Conservation (phyloP, 2,888 invertebrate genomes). For the Drosophila maculinotata region DNA sequence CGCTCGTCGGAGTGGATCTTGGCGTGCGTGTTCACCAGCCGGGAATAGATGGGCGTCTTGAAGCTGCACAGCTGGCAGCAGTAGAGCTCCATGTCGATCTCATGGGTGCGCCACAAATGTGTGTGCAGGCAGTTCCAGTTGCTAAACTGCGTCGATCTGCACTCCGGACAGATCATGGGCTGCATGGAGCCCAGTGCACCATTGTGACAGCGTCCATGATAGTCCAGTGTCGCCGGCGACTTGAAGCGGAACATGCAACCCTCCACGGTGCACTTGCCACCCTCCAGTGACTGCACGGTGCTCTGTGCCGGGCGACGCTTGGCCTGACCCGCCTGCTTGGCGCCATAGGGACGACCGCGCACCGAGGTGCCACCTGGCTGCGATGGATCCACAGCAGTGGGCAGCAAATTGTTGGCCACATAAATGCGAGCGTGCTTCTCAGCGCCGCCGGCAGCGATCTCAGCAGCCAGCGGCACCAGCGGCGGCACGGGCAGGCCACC, state of each 20-base stretch:
- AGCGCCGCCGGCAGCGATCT: background rate
- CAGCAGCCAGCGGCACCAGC: conserved; percentile 51
- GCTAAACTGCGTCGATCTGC: conserved; percentile 85
- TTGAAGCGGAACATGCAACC: conserved; percentile 84
- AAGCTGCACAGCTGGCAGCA: conserved; percentile 91
- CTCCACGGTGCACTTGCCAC: conserved; percentile 80
- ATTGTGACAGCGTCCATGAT: conserved; percentile 83
- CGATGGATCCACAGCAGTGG: conserved; percentile 50
- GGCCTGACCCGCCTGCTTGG: conserved; percentile 80
- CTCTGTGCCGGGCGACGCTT: conserved; percentile 66
- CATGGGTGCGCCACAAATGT: conserved; percentile 92
- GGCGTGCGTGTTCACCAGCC: conserved; percentile 90
- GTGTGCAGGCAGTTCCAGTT: conserved; percentile 90
- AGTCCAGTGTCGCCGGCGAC: conserved; percentile 77
- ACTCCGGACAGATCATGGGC: conserved; percentile 88
- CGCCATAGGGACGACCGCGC: conserved; percentile 83
- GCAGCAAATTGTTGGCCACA: conserved; percentile 83
- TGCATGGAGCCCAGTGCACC: conserved; percentile 51
- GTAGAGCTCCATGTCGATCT: conserved; percentile 92
- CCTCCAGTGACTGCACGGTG: conserved; percentile 51
- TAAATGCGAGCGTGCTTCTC: conserved; percentile 83
- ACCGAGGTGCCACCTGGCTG: conserved; percentile 77
- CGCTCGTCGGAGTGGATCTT: conserved; percentile 90
- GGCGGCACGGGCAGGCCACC: conserved; percentile 57
- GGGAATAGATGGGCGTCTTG: conserved; percentile 89